phyloP scores from a whole-genome alignment of 2,113 vertebrate genomes.

The Rhinogobius similis region DNA sequence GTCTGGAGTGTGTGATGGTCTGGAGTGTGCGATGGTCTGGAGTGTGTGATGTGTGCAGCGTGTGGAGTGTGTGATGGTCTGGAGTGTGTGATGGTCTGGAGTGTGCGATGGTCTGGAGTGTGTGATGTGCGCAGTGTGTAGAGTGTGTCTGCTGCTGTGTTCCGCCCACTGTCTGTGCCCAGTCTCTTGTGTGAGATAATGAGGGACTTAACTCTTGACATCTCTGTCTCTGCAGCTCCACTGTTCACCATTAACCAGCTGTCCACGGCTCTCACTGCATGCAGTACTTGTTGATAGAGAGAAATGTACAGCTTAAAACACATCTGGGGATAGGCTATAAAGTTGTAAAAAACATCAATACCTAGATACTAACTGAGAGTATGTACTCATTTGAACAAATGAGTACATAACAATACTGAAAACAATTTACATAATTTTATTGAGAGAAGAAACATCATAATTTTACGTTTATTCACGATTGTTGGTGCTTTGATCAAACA shows the following conservation, averaged over 20 bases:
- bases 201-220: constrained; percentile 59
- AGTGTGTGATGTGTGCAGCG: too few species aligned
- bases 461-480: too few species aligned
- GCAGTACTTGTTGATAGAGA: neutral
- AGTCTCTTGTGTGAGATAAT: constrained; percentile 56
- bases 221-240: constrained; percentile 33
- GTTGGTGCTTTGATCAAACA: too few species aligned
- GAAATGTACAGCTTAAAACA: neutral
- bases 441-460: too few species aligned
- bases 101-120: neutral
- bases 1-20: too few species aligned
- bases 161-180: constrained; percentile 26
- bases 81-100: constrained; percentile 12
- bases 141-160: constrained; percentile 26
- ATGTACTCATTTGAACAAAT: too few species aligned
- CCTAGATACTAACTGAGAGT: too few species aligned
- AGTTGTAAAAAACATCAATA: too few species aligned
- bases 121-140: constrained; percentile 5
- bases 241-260: constrained; percentile 26
- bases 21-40: too few species aligned
- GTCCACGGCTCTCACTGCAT: constrained; percentile 6
- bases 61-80: too few species aligned
- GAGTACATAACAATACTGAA: too few species aligned
- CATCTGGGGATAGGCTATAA: neutral
- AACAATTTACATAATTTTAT: too few species aligned